Conservation (phyloP, 2,113 vertebrate species). For the Grus americana region DNA sequence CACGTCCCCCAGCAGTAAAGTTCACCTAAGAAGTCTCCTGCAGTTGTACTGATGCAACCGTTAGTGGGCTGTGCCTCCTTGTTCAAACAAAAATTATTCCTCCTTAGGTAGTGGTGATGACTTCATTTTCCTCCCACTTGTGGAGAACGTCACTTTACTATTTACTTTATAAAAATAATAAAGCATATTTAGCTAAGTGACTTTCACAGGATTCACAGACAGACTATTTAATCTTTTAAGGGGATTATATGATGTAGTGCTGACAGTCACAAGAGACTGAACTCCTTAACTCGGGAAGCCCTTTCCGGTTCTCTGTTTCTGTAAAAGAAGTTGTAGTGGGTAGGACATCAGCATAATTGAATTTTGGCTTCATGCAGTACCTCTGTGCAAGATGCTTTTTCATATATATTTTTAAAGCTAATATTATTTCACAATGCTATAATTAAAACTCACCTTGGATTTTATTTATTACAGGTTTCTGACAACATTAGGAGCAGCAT, state of each 20-base stretch:
- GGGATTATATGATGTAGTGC: not conserved
- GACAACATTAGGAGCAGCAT: not conserved
- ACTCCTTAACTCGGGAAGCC: not conserved
- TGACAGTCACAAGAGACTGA: not conserved
- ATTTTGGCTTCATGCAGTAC: not conserved
- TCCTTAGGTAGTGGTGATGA: not conserved
- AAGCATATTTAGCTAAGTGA: constrained; percentile 44
- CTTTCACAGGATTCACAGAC: constrained; percentile 58
- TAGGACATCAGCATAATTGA: not conserved
- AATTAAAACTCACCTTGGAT: not conserved
- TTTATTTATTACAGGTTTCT: constrained; percentile 48
- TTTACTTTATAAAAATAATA: constrained; percentile 27
- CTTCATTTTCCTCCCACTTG: not conserved
- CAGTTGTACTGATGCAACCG: not conserved
- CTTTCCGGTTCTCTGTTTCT: not conserved
- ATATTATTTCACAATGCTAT: not conserved
- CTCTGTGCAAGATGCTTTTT: not conserved
- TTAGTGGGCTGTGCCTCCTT: not conserved
- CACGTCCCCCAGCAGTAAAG: not conserved
- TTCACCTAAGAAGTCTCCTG: not conserved
- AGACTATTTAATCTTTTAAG: constrained; percentile 54
- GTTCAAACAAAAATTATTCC: not conserved
- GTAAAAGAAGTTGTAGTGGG: not conserved
- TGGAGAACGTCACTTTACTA: not conserved
- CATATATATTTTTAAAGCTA: not conserved